Conservation (phyloP, 2,888 invertebrate genomes). For the Temnothorax ravouxi region DNA sequence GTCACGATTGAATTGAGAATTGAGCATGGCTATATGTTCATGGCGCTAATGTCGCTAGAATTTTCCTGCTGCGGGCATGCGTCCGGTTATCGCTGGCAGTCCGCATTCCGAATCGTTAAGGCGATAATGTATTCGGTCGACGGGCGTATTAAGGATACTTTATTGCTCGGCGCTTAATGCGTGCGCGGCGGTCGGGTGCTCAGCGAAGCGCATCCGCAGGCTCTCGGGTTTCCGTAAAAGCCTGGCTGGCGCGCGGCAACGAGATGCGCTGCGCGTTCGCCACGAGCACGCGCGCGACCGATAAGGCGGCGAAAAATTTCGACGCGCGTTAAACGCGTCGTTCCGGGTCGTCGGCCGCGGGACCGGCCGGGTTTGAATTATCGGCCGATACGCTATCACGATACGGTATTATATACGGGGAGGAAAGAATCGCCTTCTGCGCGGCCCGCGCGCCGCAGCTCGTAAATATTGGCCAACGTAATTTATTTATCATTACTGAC, state of each 20-base stretch:
- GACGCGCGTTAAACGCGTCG: constrained; percentile 67
- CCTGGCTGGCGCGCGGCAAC: neutral
- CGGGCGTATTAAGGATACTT: constrained; percentile 80
- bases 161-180: constrained; percentile 72
- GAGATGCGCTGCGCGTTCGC: constrained; percentile 36
- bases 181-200: constrained; percentile 50
- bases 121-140: constrained; percentile 80
- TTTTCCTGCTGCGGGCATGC: constrained; percentile 74
- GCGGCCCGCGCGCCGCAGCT: neutral
- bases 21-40: neutral
- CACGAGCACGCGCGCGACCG: constrained; percentile 51
- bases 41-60: constrained; percentile 45
- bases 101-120: constrained; percentile 78
- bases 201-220: constrained; percentile 72
- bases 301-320: constrained; percentile 69
- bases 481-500: constrained; percentile 59
- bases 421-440: constrained; percentile 8
- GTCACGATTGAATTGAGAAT: neutral
- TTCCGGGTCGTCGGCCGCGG: constrained; percentile 72
- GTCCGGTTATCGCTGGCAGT: constrained; percentile 72
- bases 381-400: constrained; percentile 56
- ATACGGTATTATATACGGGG: constrained; percentile 62
- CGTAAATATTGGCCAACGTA: constrained; percentile 37
- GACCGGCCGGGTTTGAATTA: constrained; percentile 65
- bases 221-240: constrained; percentile 68